Evolutionary conservation across 2,888 invertebrate species (phyloP).

Genomic region (Stegophylla sp.): DNA sequence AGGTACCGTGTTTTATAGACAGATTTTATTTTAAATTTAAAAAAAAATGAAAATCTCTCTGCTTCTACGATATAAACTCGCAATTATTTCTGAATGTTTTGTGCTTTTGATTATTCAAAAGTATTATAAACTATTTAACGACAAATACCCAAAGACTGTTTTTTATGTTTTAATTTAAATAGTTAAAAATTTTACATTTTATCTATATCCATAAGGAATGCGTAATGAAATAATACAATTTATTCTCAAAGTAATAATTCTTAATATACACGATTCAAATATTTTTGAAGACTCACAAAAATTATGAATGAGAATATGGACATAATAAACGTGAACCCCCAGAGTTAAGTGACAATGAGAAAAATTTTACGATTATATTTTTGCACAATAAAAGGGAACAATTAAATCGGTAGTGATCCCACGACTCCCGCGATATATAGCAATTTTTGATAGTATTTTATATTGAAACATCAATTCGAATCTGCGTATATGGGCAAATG

Average conservation of each 20-base stretch:
- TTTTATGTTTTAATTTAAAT: background rate
- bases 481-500: background rate
- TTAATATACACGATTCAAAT: background rate
- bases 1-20: too few species aligned
- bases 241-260: too few species aligned
- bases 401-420: conserved; percentile 35
- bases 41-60: background rate
- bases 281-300: background rate
- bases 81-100: background rate
- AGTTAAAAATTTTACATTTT: background rate
- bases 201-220: background rate
- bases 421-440: conserved; percentile 14
- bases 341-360: conserved; percentile 48
- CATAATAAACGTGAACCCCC: conserved; percentile 21
- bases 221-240: background rate
- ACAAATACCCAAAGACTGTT: background rate
- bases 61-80: background rate
- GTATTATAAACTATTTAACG: background rate
- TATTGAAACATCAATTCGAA: conserved; percentile 44
- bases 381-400: conserved; percentile 35
- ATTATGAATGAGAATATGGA: background rate
- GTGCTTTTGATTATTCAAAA: background rate
- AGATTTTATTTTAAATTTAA: too few species aligned
- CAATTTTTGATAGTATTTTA: conserved; percentile 25
- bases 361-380: conserved; percentile 39